Percentiles rank a stretch among this genome's conserved stretches.
Evolutionary conservation across 1,140 invertebrate species (phyloP).

Genomic region (Lithobius niger): DNA sequence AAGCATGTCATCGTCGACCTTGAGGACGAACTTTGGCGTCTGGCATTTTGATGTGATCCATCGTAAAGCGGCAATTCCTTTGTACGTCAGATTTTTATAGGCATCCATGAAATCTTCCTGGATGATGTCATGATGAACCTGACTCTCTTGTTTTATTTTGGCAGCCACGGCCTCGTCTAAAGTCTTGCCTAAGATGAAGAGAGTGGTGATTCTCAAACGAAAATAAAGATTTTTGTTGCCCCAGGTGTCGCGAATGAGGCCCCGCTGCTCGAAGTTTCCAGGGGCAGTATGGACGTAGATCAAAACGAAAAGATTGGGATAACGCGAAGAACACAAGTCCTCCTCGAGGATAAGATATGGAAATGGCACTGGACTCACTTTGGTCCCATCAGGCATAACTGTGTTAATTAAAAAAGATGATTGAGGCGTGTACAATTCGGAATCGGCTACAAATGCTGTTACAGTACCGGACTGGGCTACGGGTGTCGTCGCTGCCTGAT

Average conservation of each 20-base stretch:
- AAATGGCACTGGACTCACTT: too few relatives aligned
- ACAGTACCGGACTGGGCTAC: too few relatives aligned
- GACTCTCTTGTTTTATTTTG: slow-evolving; percentile 23
- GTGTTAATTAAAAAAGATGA: too few relatives aligned
- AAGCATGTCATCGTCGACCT: slow-evolving; percentile 25
- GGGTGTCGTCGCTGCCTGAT: too few relatives aligned
- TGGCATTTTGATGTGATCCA: slow-evolving; percentile 13
- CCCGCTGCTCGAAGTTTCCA: slow-evolving; percentile 14
- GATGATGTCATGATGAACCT: slow-evolving; percentile 21
- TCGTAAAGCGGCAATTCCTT: slow-evolving; percentile 10
- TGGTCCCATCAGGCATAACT: too few relatives aligned
- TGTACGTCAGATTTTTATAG: slow-evolving; percentile 12
- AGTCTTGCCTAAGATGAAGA: slow-evolving; percentile 28
- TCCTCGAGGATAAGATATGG: neutral
- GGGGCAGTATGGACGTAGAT: slow-evolving; percentile 27
- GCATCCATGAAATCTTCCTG: slow-evolving; percentile 10
- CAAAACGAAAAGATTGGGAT: slow-evolving; percentile 17
- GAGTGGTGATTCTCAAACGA: neutral
- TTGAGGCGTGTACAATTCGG: too few relatives aligned
- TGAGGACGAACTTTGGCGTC: slow-evolving; percentile 20
- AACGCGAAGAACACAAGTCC: neutral
- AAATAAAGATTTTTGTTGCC: slow-evolving; percentile 11
- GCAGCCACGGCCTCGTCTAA: slow-evolving; percentile 17
- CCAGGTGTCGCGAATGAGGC: slow-evolving; percentile 28
- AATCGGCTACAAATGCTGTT: too few relatives aligned